Evolutionary conservation across 2,797 vertebrate genomes (phyloP), one percentile per base, ranked within the genome.

Genomic region (Fratercula arctica): DNA sequence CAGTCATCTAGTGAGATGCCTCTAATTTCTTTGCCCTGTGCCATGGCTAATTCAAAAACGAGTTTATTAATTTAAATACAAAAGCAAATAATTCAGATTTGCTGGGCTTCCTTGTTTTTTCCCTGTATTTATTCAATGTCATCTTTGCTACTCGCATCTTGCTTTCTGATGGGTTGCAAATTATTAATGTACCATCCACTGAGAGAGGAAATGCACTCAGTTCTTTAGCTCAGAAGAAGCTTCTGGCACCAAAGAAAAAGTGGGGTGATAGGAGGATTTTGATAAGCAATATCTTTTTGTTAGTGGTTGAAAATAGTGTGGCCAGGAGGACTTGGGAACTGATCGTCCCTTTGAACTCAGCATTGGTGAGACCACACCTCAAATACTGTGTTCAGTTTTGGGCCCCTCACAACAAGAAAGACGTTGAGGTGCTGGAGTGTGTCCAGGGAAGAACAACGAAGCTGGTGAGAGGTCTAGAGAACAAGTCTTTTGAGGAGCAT

Each of bases 21-120:
- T 92, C 35, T 85, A 39, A 91, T 94, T 95, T 95, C 73, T 88
- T 81, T 88, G 37, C 68, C 26, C 10, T 61, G 25, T 89, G 54
- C 94, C 33, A 3, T 90, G 57, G 26, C 85, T 96, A 91, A 95
- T 96, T 91, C 73, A 95, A 53, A 91, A 96, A 95, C 91, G 7
- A 92, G 79, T 95, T 96, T 90, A 96, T 93, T 96, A 88, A 93
- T 93, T 96, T 96, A 95, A 95, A 78, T 88, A 84, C 0, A 11
- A 78, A 92, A 79, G 78, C 96, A 96, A 68, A 59, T 92, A 93
- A 93, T 92, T 94, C 69, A 86, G 35, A 91, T 96, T 93, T 78
- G 66, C 69, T 92, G 43, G 93, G 82, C 85, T 96, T 87, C 46
- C 73, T 41, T 86, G 29, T 11, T 26, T 90, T 78, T 88, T 50